These are phyloP conservation scores for Fulica atra DNA, from an alignment of 2,113 vertebrate species.

Conservation along the genomic window DNA sequence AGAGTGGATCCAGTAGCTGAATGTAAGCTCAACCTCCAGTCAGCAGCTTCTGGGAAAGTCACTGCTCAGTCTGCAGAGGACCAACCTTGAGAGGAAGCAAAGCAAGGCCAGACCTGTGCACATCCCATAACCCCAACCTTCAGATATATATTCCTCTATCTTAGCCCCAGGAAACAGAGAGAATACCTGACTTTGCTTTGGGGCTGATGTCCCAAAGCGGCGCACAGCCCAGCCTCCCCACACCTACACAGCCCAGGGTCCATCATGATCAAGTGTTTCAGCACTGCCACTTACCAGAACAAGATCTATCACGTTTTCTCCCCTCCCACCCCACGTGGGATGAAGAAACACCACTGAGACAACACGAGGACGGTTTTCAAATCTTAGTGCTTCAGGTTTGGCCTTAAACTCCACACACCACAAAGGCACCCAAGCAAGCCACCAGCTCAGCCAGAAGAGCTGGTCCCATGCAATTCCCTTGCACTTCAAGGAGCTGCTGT, in stretches of 20 bases:
- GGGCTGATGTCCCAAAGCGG: rapidly evolving
- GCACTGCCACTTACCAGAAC: not conserved
- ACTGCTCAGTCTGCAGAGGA: not conserved
- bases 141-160: rapidly evolving
- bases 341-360: not conserved
- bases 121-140: not conserved
- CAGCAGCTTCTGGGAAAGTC: not conserved
- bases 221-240: not conserved
- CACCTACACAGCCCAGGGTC: not conserved
- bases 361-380: not conserved
- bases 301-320: not conserved
- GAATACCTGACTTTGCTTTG: not conserved
- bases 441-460: not conserved
- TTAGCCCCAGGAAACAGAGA: not conserved
- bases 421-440: not conserved
- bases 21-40: not conserved
- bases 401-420: not conserved
- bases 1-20: not conserved
- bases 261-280: not conserved
- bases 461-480: not conserved
- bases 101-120: not conserved
- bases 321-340: not conserved
- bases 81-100: not conserved
- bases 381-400: not conserved
- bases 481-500: not conserved